phyloP scores from a whole-genome alignment of 2,113 vertebrate species.

The Callopanchax toddi region DNA sequence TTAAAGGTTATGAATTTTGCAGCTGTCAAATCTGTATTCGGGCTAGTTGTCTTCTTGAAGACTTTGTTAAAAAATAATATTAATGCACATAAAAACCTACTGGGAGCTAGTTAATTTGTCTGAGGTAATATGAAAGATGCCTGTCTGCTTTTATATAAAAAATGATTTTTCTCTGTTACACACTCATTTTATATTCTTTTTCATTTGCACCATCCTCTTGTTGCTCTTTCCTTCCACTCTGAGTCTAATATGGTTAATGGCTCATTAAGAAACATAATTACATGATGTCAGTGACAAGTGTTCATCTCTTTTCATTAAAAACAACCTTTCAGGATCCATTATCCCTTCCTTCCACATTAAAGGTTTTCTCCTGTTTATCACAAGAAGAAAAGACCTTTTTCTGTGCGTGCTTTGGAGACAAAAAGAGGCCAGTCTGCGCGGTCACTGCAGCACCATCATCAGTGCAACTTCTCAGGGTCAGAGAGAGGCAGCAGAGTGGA shows the following conservation, averaged over 20 bases:
- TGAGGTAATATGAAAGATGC: too few species aligned
- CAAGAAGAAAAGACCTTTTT: not conserved
- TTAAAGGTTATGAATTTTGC: too few species aligned
- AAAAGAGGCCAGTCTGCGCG: slow-evolving; percentile 28
- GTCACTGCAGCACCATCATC: slow-evolving; percentile 68
- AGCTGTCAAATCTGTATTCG: too few species aligned
- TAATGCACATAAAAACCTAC: too few species aligned
- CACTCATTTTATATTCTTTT: too few species aligned
- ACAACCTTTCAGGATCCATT: slow-evolving; percentile 26
- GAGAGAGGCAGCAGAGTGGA: slow-evolving; percentile 35
- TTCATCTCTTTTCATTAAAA: slow-evolving; percentile 17
- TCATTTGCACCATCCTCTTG: too few species aligned
- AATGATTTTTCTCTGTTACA: too few species aligned
- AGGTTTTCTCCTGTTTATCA: not conserved
- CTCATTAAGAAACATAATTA: slow-evolving; percentile 35
- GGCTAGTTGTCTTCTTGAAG: too few species aligned
- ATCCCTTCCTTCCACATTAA: slow-evolving; percentile 1
- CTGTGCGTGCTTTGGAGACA: not conserved
- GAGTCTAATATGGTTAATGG: slow-evolving; percentile 19
- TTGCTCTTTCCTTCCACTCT: too few species aligned
- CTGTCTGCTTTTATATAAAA: too few species aligned
- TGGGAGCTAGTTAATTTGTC: too few species aligned
- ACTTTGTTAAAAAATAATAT: too few species aligned
- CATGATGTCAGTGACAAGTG: slow-evolving; percentile 34
- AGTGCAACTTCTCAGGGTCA: slow-evolving; percentile 65